Evolutionary conservation across 1,140 invertebrate species (phyloP).

Genomic region (Hypothenemus hampei): DNA sequence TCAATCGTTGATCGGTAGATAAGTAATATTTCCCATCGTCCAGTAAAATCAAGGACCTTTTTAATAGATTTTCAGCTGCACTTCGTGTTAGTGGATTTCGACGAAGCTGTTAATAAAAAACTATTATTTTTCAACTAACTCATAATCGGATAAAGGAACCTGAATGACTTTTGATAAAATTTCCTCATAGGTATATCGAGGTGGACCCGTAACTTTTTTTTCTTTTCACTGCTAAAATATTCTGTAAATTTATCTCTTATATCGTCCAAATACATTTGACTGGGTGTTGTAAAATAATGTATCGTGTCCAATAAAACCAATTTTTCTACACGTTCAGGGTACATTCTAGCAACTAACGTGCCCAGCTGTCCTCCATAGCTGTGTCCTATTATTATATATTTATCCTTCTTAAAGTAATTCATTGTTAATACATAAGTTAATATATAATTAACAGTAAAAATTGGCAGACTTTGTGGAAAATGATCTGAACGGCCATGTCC

Average conservation of each 20-base stretch:
- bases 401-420: conserved; percentile 50
- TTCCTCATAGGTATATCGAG: conserved; percentile 50
- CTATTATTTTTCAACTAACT: background rate
- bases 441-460: conserved; percentile 49
- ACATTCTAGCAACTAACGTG: conserved; percentile 46
- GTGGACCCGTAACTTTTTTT: conserved; percentile 36
- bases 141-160: background rate
- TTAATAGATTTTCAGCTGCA: conserved; percentile 50
- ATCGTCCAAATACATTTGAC: conserved; percentile 34
- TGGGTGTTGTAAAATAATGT: conserved; percentile 33
- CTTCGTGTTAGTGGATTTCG: conserved; percentile 33
- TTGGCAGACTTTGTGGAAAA: conserved; percentile 50
- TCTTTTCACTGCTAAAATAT: conserved; percentile 33
- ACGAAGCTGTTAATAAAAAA: conserved; percentile 6
- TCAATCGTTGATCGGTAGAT: conserved; percentile 34
- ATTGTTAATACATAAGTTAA: conserved; percentile 51
- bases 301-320: conserved; percentile 53
- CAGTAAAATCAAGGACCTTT: conserved; percentile 45
- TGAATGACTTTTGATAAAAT: conserved; percentile 45
- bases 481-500: conserved; percentile 65
- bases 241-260: conserved; percentile 38
- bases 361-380: conserved; percentile 54
- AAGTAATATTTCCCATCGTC: conserved; percentile 42
- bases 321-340: conserved; percentile 50
- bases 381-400: conserved; percentile 52